phyloP scores from a whole-genome alignment of 1,140 invertebrate species.

The Drosophila tsacasi region DNA sequence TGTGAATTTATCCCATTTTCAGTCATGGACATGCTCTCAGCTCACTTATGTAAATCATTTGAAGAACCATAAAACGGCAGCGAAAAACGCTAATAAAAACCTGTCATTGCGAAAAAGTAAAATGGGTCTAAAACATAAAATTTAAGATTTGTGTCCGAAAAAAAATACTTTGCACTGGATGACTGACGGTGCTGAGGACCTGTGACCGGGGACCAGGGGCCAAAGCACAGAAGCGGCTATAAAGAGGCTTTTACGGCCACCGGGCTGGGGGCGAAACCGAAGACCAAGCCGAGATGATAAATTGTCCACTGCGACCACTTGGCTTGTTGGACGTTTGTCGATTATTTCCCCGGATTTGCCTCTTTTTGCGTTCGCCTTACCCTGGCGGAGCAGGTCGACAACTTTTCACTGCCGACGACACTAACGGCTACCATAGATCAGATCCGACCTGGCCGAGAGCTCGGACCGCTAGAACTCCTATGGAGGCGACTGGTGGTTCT shows the following conservation, averaged over 20 bases:
- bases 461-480: conserved; percentile 8
- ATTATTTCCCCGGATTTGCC: conserved; percentile 47
- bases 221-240: conserved; percentile 69
- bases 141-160: conserved; percentile 44
- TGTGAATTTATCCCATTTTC: not conserved
- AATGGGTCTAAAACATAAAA: conserved; percentile 39
- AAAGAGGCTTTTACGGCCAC: conserved; percentile 75
- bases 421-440: conserved; percentile 71
- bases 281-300: conserved; percentile 63
- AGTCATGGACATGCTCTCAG: not conserved
- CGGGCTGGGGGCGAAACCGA: conserved; percentile 57
- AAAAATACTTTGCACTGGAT: not conserved
- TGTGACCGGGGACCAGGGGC: conserved; percentile 21
- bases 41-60: conserved; percentile 19
- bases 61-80: conserved; percentile 10
- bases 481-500: conserved; percentile 4
- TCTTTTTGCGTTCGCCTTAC: conserved; percentile 12
- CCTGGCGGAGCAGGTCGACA: conserved; percentile 62
- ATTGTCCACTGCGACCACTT: conserved; percentile 66
- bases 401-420: conserved; percentile 68
- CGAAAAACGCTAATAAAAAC: conserved; percentile 28
- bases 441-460: conserved; percentile 37
- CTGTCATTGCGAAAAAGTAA: conserved; percentile 4
- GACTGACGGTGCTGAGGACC: conserved; percentile 11
- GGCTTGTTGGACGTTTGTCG: conserved; percentile 59